These are phyloP conservation scores for Patiria miniata DNA, from an alignment of 35 echinoderm and acorn worm genomes.

Conservation along the genomic window DNA sequence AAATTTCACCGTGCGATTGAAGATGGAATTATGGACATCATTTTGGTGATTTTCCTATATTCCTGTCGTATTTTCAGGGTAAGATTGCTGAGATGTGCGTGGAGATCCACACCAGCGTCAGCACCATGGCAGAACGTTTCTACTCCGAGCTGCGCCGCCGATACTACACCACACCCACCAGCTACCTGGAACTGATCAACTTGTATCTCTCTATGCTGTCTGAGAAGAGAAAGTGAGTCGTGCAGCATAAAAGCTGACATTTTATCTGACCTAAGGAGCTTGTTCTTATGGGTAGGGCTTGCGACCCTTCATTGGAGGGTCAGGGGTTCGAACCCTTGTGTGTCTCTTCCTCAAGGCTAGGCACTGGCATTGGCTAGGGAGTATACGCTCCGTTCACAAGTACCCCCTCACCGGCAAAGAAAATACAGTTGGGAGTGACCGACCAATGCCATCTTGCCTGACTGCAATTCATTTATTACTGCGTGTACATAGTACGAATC, in stretches of 20 bases:
- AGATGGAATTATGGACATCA: neutral
- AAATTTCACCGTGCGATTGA: too few relatives aligned
- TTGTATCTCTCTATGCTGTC: constrained; percentile 95
- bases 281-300: neutral
- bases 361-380: neutral
- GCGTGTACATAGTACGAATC: too few relatives aligned
- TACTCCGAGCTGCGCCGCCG: constrained; percentile 89
- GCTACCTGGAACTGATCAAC: constrained; percentile 98
- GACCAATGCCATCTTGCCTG: too few relatives aligned
- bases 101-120: constrained; percentile 97
- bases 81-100: constrained; percentile 99
- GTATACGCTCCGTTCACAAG: too few relatives aligned
- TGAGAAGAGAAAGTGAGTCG: constrained; percentile 86
- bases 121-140: constrained; percentile 90
- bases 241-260: neutral
- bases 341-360: neutral
- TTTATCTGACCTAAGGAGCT: neutral
- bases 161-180: constrained; percentile 98
- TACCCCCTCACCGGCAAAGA: too few relatives aligned
- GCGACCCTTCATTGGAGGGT: too few relatives aligned
- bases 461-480: too few relatives aligned
- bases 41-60: neutral
- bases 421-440: too few relatives aligned
- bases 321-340: neutral
- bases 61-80: constrained; percentile 35